Evolutionary conservation across 1,140 invertebrate species (phyloP), one percentile per base, ranked within the genome.

Genomic region (Plectus sambesii): DNA sequence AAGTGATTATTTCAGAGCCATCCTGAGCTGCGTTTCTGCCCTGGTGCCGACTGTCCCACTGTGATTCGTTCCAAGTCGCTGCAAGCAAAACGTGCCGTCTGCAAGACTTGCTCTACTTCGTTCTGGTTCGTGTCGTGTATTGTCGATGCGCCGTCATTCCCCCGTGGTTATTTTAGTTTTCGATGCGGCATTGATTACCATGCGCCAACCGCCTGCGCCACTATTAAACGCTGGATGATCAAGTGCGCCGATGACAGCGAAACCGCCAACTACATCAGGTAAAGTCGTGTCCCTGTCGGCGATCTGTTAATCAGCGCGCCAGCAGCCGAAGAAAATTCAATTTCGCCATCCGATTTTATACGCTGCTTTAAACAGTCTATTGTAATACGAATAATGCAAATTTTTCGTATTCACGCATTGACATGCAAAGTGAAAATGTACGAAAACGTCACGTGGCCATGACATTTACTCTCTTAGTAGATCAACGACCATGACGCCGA

Each of bases 191-290:
- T 82, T 60, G 85, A 92, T 60, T 98, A 99, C 72, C 93, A 98
- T 73, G 89, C 92, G 33, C 94, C 93, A 20, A 93, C 92, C 9
- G 87, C 93, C 72, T 99, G 94, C 74, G 77, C 80, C 55, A 86
- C 86, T 2, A 96, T 98, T 53, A 87, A 87, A 70, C 85, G 86
- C 61, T 99, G 94, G 94, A 74, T 96, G 22, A 93, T 87, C 5
- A 98, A 99, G 74, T 98, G 92, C 77, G 90, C 87, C 33, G 93
- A 98, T 75, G 93, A 98, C 74, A 93, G 88, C 51, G 93, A 98
- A 76, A 98, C 93, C 40, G 89, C 90, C 25, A 97, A 97, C 74
- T 99, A 98, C 68, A 97, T 97, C 26, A 60, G 56, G 58, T 60
- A 20, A 42, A 36, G n/a, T n/a, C n/a, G n/a, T n/a, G n/a, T n/a